Conservation (phyloP, 2,113 vertebrate species). For the Oncorhynchus clarkii region DNA sequence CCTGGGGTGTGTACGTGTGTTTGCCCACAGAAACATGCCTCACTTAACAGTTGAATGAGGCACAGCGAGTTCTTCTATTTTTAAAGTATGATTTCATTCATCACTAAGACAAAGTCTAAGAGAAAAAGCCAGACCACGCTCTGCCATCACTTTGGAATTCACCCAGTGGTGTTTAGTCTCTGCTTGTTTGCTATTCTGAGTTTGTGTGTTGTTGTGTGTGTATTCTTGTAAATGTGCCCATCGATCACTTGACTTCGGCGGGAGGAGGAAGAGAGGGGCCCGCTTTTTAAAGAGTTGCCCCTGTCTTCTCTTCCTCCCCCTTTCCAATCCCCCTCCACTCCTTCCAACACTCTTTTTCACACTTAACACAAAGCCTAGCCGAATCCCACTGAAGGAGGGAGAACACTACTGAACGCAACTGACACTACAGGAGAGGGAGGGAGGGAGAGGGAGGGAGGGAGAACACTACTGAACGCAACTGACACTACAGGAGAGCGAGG, state of each 20-base stretch:
- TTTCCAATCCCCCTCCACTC: neutral
- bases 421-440: neutral
- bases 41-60: neutral
- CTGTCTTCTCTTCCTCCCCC: constrained; percentile 1
- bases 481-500: too few species aligned
- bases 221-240: constrained; percentile 41
- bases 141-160: neutral
- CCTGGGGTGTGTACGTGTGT: neutral
- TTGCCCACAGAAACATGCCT: constrained; percentile 1
- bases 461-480: too few species aligned
- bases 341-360: neutral
- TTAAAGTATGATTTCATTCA: constrained; percentile 1
- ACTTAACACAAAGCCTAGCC: neutral
- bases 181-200: neutral
- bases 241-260: constrained; percentile 4
- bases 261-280: neutral
- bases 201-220: neutral
- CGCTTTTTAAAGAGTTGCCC: constrained; percentile 29
- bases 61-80: neutral
- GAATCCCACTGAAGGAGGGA: neutral
- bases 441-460: too few species aligned
- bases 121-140: neutral
- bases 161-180: neutral
- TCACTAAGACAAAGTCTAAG: neutral
- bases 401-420: neutral